These are phyloP conservation scores for Hydrophis major DNA, from an alignment of 2,797 vertebrate genomes.

Conservation along the genomic window DNA sequence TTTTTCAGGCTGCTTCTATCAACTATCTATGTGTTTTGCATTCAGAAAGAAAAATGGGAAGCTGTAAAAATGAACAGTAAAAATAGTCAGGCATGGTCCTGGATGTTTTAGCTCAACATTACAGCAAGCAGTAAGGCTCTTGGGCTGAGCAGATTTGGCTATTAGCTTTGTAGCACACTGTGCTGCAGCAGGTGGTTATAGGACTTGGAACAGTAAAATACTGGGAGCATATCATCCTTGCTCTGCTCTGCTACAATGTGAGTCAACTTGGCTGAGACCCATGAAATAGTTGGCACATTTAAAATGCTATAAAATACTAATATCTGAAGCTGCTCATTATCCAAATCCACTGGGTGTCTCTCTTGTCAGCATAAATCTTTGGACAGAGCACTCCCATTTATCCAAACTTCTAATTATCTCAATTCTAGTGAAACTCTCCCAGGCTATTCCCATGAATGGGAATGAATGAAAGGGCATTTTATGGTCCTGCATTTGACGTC, in stretches of 20 bases:
- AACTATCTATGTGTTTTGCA: neutral
- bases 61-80: neutral
- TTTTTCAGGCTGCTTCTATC: neutral
- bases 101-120: neutral
- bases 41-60: neutral
- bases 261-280: constrained; percentile 8
- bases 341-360: constrained; percentile 27
- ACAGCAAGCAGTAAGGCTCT: neutral
- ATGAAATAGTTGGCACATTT: constrained; percentile 10
- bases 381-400: constrained; percentile 8
- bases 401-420: constrained; percentile 35
- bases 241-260: neutral
- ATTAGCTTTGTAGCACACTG: neutral
- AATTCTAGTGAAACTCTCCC: constrained; percentile 14
- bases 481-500: neutral
- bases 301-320: constrained; percentile 33
- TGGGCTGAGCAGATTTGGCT: neutral
- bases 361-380: constrained; percentile 30
- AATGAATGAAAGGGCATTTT: neutral
- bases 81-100: neutral
- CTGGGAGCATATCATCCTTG: neutral
- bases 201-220: too few species aligned
- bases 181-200: too few species aligned
- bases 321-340: constrained; percentile 31
- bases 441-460: constrained; percentile 13